Evolutionary conservation across 2,113 vertebrate species (phyloP).

Genomic region (Serinus canaria): DNA sequence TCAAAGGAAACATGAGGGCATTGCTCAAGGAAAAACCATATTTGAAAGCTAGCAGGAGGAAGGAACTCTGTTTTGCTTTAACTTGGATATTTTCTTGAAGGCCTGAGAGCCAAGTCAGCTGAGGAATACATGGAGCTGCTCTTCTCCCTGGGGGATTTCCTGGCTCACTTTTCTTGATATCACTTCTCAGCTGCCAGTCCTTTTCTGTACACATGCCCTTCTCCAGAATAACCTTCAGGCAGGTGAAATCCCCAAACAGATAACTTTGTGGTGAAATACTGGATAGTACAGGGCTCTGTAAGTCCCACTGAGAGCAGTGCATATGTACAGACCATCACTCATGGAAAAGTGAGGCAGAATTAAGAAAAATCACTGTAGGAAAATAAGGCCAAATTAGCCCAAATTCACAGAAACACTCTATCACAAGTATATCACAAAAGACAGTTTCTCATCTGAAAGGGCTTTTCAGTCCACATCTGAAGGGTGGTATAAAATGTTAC

Average conservation of each 20-base stretch:
- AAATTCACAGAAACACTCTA: not conserved
- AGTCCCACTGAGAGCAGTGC: not conserved
- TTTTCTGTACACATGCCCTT: not conserved
- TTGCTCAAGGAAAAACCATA: not conserved
- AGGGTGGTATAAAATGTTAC: not conserved
- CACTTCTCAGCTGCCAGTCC: not conserved
- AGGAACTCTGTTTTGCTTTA: not conserved
- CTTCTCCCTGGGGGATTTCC: not conserved
- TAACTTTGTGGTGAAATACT: conserved; percentile 23
- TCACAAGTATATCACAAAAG: not conserved
- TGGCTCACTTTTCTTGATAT: not conserved
- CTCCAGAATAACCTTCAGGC: not conserved
- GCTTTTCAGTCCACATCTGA: conserved; percentile 25
- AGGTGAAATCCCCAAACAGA: not conserved
- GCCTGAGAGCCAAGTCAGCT: not conserved
- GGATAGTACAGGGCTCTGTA: not conserved
- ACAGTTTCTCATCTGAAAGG: conserved; percentile 15
- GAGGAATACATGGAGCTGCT: not conserved
- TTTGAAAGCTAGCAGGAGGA: not conserved
- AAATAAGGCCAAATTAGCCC: not conserved
- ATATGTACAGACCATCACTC: not conserved
- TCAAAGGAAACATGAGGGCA: not conserved
- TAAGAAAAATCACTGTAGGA: conserved; percentile 12
- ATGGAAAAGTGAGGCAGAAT: not conserved
- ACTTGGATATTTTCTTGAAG: not conserved